These are phyloP conservation scores for Peromyscus californicus DNA, from an alignment of 2,113 vertebrate species.

Conservation along the genomic window DNA sequence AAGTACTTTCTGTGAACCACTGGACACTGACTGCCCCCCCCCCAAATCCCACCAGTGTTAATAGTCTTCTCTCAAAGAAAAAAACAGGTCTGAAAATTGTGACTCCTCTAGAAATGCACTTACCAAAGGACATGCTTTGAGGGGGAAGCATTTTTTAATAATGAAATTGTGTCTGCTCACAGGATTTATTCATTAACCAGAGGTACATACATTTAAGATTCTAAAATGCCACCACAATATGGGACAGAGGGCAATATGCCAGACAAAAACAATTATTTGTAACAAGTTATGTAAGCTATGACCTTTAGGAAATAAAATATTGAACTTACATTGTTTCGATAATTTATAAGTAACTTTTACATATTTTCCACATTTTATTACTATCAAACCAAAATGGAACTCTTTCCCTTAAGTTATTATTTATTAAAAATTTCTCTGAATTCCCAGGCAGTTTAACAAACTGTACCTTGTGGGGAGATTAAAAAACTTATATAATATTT, in stretches of 20 bases:
- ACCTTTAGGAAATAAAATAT: conserved; percentile 55
- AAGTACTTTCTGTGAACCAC: background rate
- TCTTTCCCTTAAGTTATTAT: conserved; percentile 61
- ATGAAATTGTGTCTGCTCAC: background rate
- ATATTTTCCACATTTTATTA: conserved; percentile 38
- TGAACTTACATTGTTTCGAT: conserved; percentile 29
- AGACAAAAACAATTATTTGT: conserved; percentile 11
- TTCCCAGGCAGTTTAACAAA: conserved; percentile 64
- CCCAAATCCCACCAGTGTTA: background rate
- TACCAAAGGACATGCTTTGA: background rate
- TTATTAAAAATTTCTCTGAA: conserved; percentile 69
- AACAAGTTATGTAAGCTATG: conserved; percentile 35
- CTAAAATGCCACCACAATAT: background rate
- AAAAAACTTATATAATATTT: conserved; percentile 20
- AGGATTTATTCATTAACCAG: conserved; percentile 27
- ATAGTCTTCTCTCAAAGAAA: background rate
- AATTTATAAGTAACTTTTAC: background rate
- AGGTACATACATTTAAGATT: conserved; percentile 24
- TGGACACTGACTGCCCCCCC: background rate
- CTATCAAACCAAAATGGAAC: conserved; percentile 40
- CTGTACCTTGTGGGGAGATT: background rate
- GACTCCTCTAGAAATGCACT: background rate
- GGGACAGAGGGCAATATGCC: background rate
- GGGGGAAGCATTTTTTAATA: background rate
- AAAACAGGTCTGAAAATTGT: background rate